Evolutionary conservation across 2,888 invertebrate species (phyloP).

Genomic region (Platycheirus albimanus): DNA sequence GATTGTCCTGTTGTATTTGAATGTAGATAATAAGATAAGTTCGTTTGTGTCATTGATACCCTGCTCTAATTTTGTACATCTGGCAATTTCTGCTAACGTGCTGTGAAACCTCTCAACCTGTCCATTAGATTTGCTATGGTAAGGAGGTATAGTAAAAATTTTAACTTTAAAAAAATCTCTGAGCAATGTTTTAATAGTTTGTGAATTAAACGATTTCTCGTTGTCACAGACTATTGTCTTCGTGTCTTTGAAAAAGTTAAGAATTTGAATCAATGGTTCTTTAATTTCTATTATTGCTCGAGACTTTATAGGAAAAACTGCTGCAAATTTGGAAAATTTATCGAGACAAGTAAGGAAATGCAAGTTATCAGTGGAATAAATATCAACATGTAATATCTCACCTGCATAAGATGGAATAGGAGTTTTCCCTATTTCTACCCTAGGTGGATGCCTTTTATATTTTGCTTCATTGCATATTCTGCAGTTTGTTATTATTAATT

Average conservation of each 20-base stretch:
- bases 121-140: too few relatives aligned
- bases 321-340: constrained; percentile 29
- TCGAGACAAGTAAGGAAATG: constrained; percentile 10
- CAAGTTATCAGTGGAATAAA: constrained; percentile 20
- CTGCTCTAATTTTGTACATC: too few relatives aligned
- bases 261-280: constrained; percentile 1
- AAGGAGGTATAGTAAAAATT: too few relatives aligned
- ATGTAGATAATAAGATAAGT: too few relatives aligned
- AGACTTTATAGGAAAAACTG: constrained; percentile 13
- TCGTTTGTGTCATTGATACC: too few relatives aligned
- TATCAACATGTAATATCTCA: constrained; percentile 27
- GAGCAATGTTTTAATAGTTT: constrained; percentile 27
- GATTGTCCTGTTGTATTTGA: too few relatives aligned
- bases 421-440: neutral
- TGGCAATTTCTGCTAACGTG: too few relatives aligned
- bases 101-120: too few relatives aligned
- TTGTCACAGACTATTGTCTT: too few relatives aligned
- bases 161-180: too few relatives aligned
- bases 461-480: constrained; percentile 3
- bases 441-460: constrained; percentile 9
- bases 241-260: constrained; percentile 35
- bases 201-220: too few relatives aligned
- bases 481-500: constrained; percentile 31
- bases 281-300: constrained; percentile 12
- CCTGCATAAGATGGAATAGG: constrained; percentile 15